Base-by-base conservation (phyloP, 2,113 vertebrate species). In the Macquaria australasica region DNA sequence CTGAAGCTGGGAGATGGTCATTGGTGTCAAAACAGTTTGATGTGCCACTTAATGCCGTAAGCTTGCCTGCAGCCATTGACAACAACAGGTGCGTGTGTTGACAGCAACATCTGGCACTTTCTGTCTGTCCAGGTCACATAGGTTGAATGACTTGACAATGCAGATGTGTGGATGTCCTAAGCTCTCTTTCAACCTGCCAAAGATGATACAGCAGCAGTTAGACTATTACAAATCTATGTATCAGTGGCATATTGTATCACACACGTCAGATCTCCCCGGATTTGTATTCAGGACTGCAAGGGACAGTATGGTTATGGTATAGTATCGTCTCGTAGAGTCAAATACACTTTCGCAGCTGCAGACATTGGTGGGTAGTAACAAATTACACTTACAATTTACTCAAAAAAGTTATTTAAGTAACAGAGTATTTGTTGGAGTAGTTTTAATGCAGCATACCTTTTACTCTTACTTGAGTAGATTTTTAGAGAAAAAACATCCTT, bases 31-130 rank as follows among this genome's bases (percentile, higher is more conserved):
- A 80, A 74, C 55, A 75, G 81, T 84, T 81, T 79, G 77, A 78
- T 79, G 59, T 73, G 68, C 48, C 66, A 72, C 70, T 80, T 69
- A 60, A 75, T 48, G 82, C 86, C 72, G 48, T 25, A 48, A 83
- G 79, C 81, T 73, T 34, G 75, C 82, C 84, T 78, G 80, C 63
- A 90, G 88, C 79, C 73, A 70, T 37, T 62, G 31, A 34, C 75
- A 85, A 78, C 79, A 87, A 70, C 79, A 83, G 74, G 81, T 66
- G 69, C 50, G 69, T 66, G 39, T 79, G 63, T 68, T 83, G 86
- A 77, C 79, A 87, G 79, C 82, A 89, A 64, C 59, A 88, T 80
- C 73, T 81, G 76, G 79, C 77, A 69, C 63, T 59, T 53, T 37
- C 23, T 67, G 77, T 67, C 79, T 20, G 67, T 86, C 77, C 53